Evolutionary conservation across 2,797 vertebrate genomes (phyloP), one percentile per base, ranked within the genome.

Genomic region (Staurois parvus): DNA sequence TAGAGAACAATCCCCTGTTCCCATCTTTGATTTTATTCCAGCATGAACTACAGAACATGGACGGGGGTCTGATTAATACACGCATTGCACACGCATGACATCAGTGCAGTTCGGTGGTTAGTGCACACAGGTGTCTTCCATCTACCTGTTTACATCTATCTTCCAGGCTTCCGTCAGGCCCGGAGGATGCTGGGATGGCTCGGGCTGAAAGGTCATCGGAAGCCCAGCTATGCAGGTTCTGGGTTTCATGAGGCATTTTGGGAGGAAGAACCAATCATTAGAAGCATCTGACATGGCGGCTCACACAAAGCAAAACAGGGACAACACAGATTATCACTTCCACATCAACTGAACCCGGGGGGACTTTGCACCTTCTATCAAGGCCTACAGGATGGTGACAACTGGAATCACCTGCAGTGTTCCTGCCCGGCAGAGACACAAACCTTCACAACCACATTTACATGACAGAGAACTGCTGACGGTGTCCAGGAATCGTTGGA

Each of bases 141-240:
- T 95, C 96, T 98, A 98, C 97, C 97, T 98, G 97, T 96, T 98
- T 98, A 94, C 97, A 97, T 91, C 96, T 96, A 88, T 98, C 97
- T 92, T 98, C 97, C 94, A 96, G 95, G 94, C 96, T 95, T 94
- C 94, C 94, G 95, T 97, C 92, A 8, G 96, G 95, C 92, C 97
- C 95, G 91, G 94, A 95, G 87, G 96, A 95, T 88, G 95, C 89
- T 84, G 96, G 91, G 88, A 94, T 90, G 94, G 96, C 94, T 94
- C 96, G 96, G 95, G 95, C 91, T 90, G 96, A 94, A 87, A 96
- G 95, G 92, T 98, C 97, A 91, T 98, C 97, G 93, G 95, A 95
- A 93, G 95, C 93, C 95, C 95, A 97, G 95, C 94, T 97, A 95
- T 94, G 96, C 94, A 97, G 96, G 89, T 93, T 97, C 94, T 95